Evolutionary conservation across 1,140 invertebrate species (phyloP), one percentile per base, ranked within the genome.

Genomic region (Drosophila dunni): DNA sequence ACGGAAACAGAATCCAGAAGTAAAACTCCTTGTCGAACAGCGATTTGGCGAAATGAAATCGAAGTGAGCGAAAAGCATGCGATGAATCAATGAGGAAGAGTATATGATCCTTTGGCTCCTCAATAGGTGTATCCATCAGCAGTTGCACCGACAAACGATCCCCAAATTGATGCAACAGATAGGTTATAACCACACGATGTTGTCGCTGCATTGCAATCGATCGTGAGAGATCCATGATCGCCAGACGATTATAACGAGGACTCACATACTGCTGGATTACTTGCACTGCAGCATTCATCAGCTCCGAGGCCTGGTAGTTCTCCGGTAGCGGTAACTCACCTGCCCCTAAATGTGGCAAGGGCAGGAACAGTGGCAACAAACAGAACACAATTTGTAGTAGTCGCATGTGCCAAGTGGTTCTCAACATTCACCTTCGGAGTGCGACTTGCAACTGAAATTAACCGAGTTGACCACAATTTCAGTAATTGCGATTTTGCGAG

Each of bases 1-100:
- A 58, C 0, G 78, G 68, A 4, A 81, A 44, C 50, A 89, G 24
- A 9, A 89, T 90, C 9, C 90, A 33, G 1, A 89, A 90, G n/a
- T 74, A 50, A 24, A 79, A 85, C 34, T 89, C 81, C 7, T 70
- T 34, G 29, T 75, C 70, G 7, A 69, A 57, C 8, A 79, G 60
- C 0, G 54, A 15, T 0, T 69, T 66, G 17, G 71, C 42, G 6
- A 84, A 81, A 6, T 81, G 24, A 33, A 79, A 79, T 0, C 53
- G 57, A 6, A 89, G 20, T 1, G 46, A 45, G 0, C 66, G 63
- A 20, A 89, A 89, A 9, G 78, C 63, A 11, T 50, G 38, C 4
- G 71, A 38, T 7, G 68, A 71, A n/a, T 89, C 68, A 2, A 89
- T 66, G 44, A 89, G 36, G 10, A 89, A 81, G 0, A 89, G 8